Conservation (phyloP, 2,888 invertebrate species). For the Boloria euphrosyne region DNA sequence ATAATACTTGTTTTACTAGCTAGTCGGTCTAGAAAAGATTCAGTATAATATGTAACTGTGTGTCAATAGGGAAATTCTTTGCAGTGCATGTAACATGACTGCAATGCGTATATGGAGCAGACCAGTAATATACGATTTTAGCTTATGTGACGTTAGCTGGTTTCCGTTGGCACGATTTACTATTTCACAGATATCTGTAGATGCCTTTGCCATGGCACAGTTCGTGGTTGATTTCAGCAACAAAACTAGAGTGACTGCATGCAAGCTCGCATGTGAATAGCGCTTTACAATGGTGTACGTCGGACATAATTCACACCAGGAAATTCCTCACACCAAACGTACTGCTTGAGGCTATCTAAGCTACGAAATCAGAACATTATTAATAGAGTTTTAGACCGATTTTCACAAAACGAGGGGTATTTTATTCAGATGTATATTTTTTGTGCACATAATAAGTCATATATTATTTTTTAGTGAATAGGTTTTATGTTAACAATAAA, state of each 20-base stretch:
- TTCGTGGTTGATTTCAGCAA: conserved; percentile 25
- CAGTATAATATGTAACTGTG: background rate
- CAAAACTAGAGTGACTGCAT: conserved; percentile 31
- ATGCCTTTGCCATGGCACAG: conserved; percentile 25
- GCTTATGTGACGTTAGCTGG: conserved; percentile 22
- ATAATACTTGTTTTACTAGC: too few relatives aligned
- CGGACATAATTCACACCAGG: conserved; percentile 29
- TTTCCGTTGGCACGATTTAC: conserved; percentile 30
- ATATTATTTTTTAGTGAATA: too few relatives aligned
- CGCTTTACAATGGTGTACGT: conserved; percentile 27
- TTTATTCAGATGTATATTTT: too few relatives aligned
- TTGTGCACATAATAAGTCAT: too few relatives aligned
- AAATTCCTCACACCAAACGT: conserved; percentile 13
- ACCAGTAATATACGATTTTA: conserved; percentile 25
- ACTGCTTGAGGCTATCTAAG: conserved; percentile 6
- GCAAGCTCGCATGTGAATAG: conserved; percentile 41
- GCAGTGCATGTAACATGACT: conserved; percentile 22
- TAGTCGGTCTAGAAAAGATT: too few relatives aligned
- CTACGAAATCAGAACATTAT: conserved; percentile 10
- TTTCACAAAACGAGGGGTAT: background rate
- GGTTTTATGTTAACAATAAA: too few relatives aligned
- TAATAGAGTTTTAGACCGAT: background rate
- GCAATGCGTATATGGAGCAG: conserved; percentile 35
- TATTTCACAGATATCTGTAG: conserved; percentile 29
- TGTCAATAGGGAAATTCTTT: conserved; percentile 12